Evolutionary conservation across 2,888 invertebrate genomes (phyloP), one percentile per base, ranked within the genome.

Genomic region (Oscheius sp.): DNA sequence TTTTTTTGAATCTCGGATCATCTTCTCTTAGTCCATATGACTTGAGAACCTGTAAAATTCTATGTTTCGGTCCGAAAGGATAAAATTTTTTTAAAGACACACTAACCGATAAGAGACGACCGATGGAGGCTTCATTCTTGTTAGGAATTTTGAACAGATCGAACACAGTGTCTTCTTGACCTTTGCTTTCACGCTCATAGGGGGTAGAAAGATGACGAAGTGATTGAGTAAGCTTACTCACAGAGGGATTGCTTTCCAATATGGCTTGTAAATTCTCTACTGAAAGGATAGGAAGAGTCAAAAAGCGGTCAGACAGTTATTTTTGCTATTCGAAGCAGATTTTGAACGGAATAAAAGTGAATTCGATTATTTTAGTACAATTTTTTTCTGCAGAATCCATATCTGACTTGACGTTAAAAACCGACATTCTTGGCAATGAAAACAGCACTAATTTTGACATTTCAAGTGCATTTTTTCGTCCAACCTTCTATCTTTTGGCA

Each of bases 1-100:
- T 77, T 38, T 66, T 50, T 22, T 64, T 65, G 30, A 80, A 67
- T 32, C 80, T 54, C 4, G 80, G 78, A 64, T 80, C 80, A 26
- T 71, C 69, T 22, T 81, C 80, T 49, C 80, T 80, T 24, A 85
- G 74, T n/a, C 85, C 85, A 50, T 80, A 85, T 24, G 76, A 79
- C 59, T 81, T 77, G 36, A 85, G 68, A 9, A 80, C 73, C 75
- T 75, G 41, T 6, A 50, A 28, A 33, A 32, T 44, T 32, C 24
- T 2, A 22, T n/a, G n/a, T n/a, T n/a, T n/a, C n/a, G n/a, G n/a
- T n/a, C n/a, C n/a, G n/a, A n/a, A 63, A 61, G 20, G 30, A 1
- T 12, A 28, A 20, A 38, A 32, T 2, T 41, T 2, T 22, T 12
- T 36, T 14, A 14, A 33, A 57, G 17, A 22, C 9, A 6, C 4